These are phyloP conservation scores for Parapsyche elsis DNA, from an alignment of 1,140 invertebrate genomes.

Conservation along the genomic window DNA sequence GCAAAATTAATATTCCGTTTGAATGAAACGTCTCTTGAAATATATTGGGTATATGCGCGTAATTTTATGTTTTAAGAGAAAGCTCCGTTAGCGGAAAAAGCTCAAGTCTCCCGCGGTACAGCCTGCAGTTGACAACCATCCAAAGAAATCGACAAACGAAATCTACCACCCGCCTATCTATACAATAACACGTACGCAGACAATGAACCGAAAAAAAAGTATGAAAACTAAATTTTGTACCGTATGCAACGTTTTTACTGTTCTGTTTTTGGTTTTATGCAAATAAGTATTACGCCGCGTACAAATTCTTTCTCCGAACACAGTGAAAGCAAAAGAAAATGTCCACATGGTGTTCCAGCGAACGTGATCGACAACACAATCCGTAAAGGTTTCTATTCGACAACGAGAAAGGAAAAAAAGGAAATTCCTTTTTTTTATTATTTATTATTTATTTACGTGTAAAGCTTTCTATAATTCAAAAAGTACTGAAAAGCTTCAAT, in stretches of 20 bases:
- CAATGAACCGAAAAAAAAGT: slow-evolving; percentile 23
- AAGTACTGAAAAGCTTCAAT: slow-evolving; percentile 9
- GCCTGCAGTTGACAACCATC: slow-evolving; percentile 42
- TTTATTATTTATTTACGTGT: slow-evolving; percentile 5
- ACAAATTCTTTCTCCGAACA: slow-evolving; percentile 10
- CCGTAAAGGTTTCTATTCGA: no score
- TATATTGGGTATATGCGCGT: background rate
- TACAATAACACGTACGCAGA: no score
- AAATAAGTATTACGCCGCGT: slow-evolving; percentile 36
- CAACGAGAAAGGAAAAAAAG: no score
- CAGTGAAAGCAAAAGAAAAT: background rate
- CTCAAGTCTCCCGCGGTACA: background rate
- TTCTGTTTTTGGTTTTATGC: slow-evolving; percentile 41
- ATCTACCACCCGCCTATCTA: background rate
- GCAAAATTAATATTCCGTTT: background rate
- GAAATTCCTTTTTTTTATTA: no score
- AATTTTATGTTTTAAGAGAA: background rate
- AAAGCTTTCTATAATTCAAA: background rate
- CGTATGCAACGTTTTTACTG: slow-evolving; percentile 35
- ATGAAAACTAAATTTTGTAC: slow-evolving; percentile 28
- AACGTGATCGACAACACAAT: background rate
- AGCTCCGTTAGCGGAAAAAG: background rate
- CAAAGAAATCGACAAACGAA: slow-evolving; percentile 45
- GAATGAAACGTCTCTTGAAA: background rate
- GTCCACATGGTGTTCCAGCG: background rate